These are phyloP conservation scores for Macropis europaea DNA, from an alignment of 2,888 invertebrate species.

Conservation along the genomic window DNA sequence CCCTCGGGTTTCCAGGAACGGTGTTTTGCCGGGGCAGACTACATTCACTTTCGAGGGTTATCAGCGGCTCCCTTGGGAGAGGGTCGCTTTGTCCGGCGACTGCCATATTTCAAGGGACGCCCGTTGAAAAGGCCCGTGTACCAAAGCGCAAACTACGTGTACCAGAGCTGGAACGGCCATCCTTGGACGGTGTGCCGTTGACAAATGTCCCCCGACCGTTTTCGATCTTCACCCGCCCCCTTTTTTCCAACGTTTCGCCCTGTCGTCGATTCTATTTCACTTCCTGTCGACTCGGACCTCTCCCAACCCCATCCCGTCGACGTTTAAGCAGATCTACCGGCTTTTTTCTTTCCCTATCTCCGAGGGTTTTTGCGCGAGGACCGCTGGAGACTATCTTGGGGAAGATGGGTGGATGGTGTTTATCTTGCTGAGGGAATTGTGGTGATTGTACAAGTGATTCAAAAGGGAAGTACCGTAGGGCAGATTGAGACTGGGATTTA, in stretches of 20 bases:
- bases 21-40: constrained; percentile 56
- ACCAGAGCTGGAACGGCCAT: constrained; percentile 29
- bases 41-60: constrained; percentile 68
- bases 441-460: too few species aligned
- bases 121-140: constrained; percentile 63
- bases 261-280: not conserved
- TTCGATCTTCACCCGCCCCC: constrained; percentile 13
- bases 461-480: too few species aligned
- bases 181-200: constrained; percentile 44
- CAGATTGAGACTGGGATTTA: too few species aligned
- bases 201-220: constrained; percentile 49
- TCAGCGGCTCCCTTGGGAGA: constrained; percentile 60
- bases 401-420: too few species aligned
- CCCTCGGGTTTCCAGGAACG: constrained; percentile 18
- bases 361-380: too few species aligned
- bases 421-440: too few species aligned
- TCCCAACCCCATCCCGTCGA: too few species aligned
- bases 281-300: too few species aligned
- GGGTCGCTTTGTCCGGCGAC: constrained; percentile 64
- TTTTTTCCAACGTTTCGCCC: not conserved
- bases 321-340: too few species aligned
- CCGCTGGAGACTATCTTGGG: too few species aligned
- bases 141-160: constrained; percentile 48
- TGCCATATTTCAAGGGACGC: constrained; percentile 64
- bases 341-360: too few species aligned